Percentiles rank a stretch among this genome's conserved stretches.
Evolutionary conservation across 2,888 invertebrate species (phyloP).

Genomic region (Ormia ochracea): DNA sequence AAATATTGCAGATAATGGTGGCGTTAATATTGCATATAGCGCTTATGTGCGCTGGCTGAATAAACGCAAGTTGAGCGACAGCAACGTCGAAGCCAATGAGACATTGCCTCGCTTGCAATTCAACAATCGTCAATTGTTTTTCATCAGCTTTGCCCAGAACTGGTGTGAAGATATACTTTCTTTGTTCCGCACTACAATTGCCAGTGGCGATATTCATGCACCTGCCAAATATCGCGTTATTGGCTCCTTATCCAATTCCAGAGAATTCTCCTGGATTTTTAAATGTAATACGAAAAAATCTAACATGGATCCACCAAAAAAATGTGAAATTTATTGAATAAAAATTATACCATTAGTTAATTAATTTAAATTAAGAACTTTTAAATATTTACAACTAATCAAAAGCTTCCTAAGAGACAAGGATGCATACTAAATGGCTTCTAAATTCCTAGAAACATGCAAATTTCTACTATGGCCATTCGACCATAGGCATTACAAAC

Average conservation of each 20-base stretch:
- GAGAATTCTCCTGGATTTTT: constrained; percentile 73
- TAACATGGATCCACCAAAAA: constrained; percentile 72
- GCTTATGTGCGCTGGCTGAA: constrained; percentile 71
- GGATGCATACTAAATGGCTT: too few relatives aligned
- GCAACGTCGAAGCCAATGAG: constrained; percentile 51
- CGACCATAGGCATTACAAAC: too few relatives aligned
- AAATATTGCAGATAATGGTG: constrained; percentile 74
- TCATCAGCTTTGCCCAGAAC: constrained; percentile 71
- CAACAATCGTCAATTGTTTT: constrained; percentile 71
- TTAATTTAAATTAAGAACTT: too few relatives aligned
- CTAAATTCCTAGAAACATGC: too few relatives aligned
- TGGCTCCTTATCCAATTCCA: constrained; percentile 72
- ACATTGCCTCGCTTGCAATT: constrained; percentile 65
- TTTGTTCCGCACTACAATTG: constrained; percentile 63
- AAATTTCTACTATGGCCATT: too few relatives aligned
- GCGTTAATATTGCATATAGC: constrained; percentile 71
- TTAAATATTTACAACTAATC: too few relatives aligned
- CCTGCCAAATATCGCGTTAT: constrained; percentile 72
- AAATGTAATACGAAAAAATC: constrained; percentile 68
- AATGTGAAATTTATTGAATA: constrained; percentile 71
- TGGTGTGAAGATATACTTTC: constrained; percentile 71
- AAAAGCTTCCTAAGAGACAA: too few relatives aligned
- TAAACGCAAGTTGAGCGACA: constrained; percentile 48
- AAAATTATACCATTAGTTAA: too few relatives aligned
- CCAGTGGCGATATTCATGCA: constrained; percentile 63